Evolutionary conservation across 1,140 invertebrate genomes (phyloP).

Genomic region (Drosophila biarmipes): DNA sequence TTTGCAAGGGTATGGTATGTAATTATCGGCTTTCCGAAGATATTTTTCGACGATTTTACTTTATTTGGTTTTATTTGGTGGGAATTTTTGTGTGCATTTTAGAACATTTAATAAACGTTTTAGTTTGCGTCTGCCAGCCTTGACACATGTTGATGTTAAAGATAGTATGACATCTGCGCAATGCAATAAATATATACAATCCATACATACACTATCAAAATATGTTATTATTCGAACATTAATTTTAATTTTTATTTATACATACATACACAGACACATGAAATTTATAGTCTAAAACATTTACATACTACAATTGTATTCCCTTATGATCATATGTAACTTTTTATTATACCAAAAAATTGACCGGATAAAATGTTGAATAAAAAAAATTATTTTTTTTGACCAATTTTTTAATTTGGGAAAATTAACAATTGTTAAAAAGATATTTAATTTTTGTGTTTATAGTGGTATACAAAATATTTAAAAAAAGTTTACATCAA

Average conservation of each 20-base stretch:
- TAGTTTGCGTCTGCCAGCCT: background rate
- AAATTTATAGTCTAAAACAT: constrained; percentile 49
- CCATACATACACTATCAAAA: constrained; percentile 16
- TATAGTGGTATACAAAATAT: background rate
- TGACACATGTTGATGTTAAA: background rate
- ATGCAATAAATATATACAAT: constrained; percentile 23
- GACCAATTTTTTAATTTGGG: background rate
- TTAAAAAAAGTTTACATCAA: background rate
- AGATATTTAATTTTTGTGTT: background rate
- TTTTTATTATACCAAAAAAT: constrained; percentile 28
- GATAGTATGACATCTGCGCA: constrained; percentile 1
- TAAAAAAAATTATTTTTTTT: constrained; percentile 1
- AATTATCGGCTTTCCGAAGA: background rate
- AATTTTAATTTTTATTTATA: constrained; percentile 36
- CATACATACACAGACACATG: constrained; percentile 44
- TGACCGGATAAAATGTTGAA: constrained; percentile 37
- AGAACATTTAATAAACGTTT: background rate
- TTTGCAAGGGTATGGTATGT: constrained; percentile 21
- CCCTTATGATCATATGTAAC: constrained; percentile 14
- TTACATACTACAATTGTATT: constrained; percentile 38
- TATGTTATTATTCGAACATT: constrained; percentile 22
- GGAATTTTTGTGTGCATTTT: constrained; percentile 21
- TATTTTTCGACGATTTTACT: constrained; percentile 1
- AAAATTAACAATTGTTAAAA: background rate
- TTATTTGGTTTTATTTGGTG: constrained; percentile 36